Conservation (phyloP, 2,888 invertebrate species). For the Uropetala carovei region DNA sequence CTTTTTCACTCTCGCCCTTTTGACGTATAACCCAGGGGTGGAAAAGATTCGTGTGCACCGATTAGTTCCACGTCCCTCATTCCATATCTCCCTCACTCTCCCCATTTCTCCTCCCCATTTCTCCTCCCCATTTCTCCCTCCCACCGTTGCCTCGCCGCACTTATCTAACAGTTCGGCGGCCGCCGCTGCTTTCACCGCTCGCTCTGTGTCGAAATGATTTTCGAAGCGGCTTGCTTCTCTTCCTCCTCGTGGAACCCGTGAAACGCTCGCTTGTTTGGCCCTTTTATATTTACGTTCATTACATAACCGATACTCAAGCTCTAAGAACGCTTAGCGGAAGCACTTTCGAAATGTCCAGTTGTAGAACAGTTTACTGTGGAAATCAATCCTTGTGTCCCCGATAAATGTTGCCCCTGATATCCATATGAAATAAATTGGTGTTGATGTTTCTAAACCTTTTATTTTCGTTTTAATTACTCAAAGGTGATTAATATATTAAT, state of each 20-base stretch:
- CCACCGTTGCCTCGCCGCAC: not conserved
- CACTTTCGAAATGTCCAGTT: not conserved
- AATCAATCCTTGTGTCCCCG: too few species aligned
- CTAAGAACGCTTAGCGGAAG: not conserved
- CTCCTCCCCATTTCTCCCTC: constrained; percentile 67
- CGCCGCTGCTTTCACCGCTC: constrained; percentile 11
- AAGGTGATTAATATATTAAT: too few species aligned
- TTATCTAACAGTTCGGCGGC: not conserved
- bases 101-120: not conserved
- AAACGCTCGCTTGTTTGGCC: not conserved
- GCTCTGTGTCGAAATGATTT: constrained; percentile 2
- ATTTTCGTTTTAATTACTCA: too few species aligned
- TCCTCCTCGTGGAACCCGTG: not conserved
- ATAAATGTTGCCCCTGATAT: too few species aligned
- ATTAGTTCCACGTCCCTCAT: too few species aligned
- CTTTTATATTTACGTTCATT: not conserved
- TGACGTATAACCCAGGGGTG: too few species aligned
- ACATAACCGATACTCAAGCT: too few species aligned
- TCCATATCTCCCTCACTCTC: not conserved
- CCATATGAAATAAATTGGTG: too few species aligned
- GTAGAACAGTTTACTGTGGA: not conserved
- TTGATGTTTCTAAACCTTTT: too few species aligned
- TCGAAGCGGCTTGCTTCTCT: not conserved
- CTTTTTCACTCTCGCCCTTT: too few species aligned
- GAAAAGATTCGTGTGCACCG: too few species aligned